These are phyloP conservation scores for Zoanthus sansibaricus DNA, from an alignment of 92 coral and sea anemone genomes.

Conservation along the genomic window DNA sequence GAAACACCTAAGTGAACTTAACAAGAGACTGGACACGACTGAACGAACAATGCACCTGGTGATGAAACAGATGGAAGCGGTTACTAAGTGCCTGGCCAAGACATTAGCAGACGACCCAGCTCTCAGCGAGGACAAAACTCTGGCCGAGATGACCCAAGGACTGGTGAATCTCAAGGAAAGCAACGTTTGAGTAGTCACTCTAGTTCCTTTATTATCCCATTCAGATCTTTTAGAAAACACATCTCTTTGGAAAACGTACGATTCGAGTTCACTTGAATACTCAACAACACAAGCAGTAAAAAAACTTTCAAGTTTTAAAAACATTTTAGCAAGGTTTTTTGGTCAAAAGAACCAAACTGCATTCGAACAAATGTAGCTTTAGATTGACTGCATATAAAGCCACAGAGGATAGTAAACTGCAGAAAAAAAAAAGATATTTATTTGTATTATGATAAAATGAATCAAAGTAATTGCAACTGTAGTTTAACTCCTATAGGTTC, in stretches of 20 bases:
- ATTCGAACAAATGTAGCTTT: neutral
- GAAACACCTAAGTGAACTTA: slow-evolving; percentile 91
- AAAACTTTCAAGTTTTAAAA: neutral
- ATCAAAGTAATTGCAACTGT: neutral
- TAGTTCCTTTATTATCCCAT: neutral
- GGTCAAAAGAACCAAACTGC: neutral
- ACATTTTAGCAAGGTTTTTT: neutral
- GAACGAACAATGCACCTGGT: slow-evolving; percentile 99
- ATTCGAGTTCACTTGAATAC: neutral
- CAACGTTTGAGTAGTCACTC: slow-evolving; percentile 67
- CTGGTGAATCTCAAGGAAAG: slow-evolving; percentile 94
- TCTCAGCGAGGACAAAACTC: slow-evolving; percentile 86
- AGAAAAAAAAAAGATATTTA: neutral
- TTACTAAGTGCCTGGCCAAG: slow-evolving; percentile 97
- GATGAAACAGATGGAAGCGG: slow-evolving; percentile 99
- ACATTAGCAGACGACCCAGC: slow-evolving; percentile 95
- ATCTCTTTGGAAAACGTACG: neutral
- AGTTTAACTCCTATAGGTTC: neutral
- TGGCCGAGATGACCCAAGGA: slow-evolving; percentile 94
- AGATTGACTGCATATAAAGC: neutral
- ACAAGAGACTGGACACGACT: slow-evolving; percentile 98
- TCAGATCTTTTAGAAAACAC: neutral
- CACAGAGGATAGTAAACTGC: neutral
- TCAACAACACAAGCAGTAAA: neutral
- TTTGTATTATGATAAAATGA: neutral